Evolutionary conservation across 2,113 vertebrate genomes (phyloP).

Genomic region (Xyliphius kryptos): DNA sequence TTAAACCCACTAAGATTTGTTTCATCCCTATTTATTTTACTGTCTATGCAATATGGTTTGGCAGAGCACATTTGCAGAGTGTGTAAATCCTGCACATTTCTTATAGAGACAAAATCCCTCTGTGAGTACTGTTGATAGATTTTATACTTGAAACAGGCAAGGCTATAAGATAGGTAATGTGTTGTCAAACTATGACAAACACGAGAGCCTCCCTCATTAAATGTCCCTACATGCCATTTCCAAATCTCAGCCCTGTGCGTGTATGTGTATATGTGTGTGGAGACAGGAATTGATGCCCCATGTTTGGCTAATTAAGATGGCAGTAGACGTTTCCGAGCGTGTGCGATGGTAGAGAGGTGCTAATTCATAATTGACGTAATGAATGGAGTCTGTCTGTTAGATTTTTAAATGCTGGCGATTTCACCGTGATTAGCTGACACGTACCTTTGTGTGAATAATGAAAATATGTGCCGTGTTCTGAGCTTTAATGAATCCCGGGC

Average conservation of each 20-base stretch:
- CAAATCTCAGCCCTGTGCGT: constrained; percentile 50
- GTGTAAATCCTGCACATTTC: constrained; percentile 21
- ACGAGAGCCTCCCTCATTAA: constrained; percentile 60
- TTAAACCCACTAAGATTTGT: neutral
- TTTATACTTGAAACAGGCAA: constrained; percentile 53
- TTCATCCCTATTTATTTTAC: constrained; percentile 2
- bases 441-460: constrained; percentile 79
- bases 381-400: constrained; percentile 76
- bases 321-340: constrained; percentile 69
- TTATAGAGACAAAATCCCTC: constrained; percentile 11
- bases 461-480: constrained; percentile 69
- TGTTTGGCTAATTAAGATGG: constrained; percentile 80
- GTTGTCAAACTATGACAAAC: constrained; percentile 55
- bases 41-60: constrained; percentile 5
- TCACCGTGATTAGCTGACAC: constrained; percentile 74
- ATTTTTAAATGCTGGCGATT: constrained; percentile 78
- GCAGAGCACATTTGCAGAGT: constrained; percentile 7
- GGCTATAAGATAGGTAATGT: constrained; percentile 52
- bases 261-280: constrained; percentile 16
- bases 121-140: constrained; percentile 44
- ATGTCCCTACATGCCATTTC: constrained; percentile 60
- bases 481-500: constrained; percentile 68
- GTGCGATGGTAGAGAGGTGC: constrained; percentile 70
- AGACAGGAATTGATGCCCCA: constrained; percentile 57
- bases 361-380: constrained; percentile 86